These are phyloP conservation scores for Setophaga coronata DNA, from an alignment of 2,113 vertebrate genomes.

Conservation along the genomic window DNA sequence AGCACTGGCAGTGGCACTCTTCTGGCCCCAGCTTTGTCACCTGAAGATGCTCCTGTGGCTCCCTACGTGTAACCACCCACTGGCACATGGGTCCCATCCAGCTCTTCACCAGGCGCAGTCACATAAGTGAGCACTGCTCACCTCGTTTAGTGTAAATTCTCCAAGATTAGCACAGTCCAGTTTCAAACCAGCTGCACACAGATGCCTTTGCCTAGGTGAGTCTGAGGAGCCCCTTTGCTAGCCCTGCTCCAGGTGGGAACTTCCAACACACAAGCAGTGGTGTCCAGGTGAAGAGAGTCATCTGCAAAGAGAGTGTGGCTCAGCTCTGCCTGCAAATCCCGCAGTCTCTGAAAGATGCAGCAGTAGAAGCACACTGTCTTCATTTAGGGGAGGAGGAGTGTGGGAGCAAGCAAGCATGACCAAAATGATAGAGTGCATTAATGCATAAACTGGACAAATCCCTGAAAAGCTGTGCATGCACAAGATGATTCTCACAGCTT, in stretches of 20 bases:
- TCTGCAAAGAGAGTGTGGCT: neutral
- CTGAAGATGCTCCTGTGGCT: neutral
- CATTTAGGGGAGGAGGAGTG: neutral
- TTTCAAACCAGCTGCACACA: neutral
- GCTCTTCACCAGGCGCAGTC: neutral
- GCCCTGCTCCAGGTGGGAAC: neutral
- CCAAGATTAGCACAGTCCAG: neutral
- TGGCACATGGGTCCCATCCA: neutral
- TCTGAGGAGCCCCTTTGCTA: neutral
- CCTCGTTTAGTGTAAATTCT: neutral
- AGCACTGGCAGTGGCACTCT: neutral
- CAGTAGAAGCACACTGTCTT: neutral
- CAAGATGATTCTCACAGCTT: neutral
- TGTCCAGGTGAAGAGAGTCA: neutral
- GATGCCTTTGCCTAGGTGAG: neutral
- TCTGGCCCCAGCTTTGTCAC: neutral
- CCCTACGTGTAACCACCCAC: rapidly evolving
- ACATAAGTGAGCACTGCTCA: neutral
- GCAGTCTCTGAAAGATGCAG: neutral
- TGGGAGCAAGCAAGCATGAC: neutral
- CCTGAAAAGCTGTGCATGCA: neutral
- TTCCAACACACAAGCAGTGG: neutral
- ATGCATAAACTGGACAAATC: neutral
- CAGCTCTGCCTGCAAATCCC: neutral
- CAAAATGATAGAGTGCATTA: neutral